Conservation (phyloP, 2,113 vertebrate species). For the Pogonocichla stellata region DNA sequence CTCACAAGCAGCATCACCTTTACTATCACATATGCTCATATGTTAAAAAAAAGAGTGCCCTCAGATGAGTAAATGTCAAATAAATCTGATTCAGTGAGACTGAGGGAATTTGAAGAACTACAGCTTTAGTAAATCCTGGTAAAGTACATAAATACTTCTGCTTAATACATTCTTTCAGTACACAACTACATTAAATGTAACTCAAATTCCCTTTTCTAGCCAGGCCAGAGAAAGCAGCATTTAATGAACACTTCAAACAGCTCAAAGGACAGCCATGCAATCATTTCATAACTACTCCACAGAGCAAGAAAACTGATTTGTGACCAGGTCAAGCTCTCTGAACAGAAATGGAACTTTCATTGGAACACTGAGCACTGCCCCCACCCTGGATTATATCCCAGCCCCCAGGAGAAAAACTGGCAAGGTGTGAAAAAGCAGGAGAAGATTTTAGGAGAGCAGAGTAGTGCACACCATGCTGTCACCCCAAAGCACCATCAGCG, state of each 20-base stretch:
- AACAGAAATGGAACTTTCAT: neutral
- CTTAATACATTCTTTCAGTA: neutral
- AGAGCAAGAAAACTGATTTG: neutral
- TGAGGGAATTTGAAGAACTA: neutral
- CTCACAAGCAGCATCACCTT: neutral
- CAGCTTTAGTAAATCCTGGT: neutral
- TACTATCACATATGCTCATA: neutral
- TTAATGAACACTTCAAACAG: neutral
- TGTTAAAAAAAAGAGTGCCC: neutral
- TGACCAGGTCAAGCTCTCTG: neutral
- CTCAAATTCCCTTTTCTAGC: neutral
- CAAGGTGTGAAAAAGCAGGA: neutral
- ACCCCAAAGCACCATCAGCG: neutral
- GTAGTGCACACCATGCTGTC: neutral
- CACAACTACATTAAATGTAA: neutral
- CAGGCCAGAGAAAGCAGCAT: neutral
- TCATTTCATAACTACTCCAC: neutral
- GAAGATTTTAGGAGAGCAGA: neutral
- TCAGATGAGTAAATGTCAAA: neutral
- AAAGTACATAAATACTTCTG: neutral
- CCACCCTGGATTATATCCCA: accelerated
- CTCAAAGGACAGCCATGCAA: neutral
- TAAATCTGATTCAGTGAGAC: neutral
- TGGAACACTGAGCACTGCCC: neutral
- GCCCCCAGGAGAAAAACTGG: too few species aligned